A percentile compares a stretch with the other conserved stretches of the same genome.
Conservation (phyloP, 2,888 invertebrate genomes). For the Meteorus cinctellus region DNA sequence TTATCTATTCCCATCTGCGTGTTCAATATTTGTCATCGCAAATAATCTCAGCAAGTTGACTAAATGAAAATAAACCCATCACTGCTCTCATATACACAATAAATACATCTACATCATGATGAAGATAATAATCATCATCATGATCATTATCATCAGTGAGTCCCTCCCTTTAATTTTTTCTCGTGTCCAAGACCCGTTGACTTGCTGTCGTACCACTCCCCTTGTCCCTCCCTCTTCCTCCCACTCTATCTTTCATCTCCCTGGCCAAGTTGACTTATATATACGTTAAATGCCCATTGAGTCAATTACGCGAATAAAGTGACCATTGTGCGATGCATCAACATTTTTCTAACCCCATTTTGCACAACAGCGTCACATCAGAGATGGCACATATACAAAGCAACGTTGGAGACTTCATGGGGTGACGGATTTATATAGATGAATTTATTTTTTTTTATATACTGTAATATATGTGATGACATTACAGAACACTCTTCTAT, state of each 20-base stretch:
- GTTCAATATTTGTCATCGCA: background rate
- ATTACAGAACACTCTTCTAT: slow-evolving; percentile 13
- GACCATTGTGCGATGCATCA: slow-evolving; percentile 67
- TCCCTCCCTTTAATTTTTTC: slow-evolving; percentile 15
- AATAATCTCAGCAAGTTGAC: background rate
- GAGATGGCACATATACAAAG: slow-evolving; percentile 38
- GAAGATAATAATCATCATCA: slow-evolving; percentile 26
- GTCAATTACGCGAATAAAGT: slow-evolving; percentile 71
- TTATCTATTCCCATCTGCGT: background rate
- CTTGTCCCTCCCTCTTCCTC: slow-evolving; percentile 28
- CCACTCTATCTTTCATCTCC: slow-evolving; percentile 39
- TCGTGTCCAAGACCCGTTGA: slow-evolving; percentile 30
- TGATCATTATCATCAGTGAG: slow-evolving; percentile 29
- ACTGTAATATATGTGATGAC: slow-evolving; percentile 17
- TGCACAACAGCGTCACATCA: slow-evolving; percentile 43
- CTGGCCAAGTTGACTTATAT: slow-evolving; percentile 38
- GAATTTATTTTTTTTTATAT: background rate
- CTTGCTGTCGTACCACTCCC: slow-evolving; percentile 29
- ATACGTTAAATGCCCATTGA: slow-evolving; percentile 68
- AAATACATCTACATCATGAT: slow-evolving; percentile 12
- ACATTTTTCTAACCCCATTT: slow-evolving; percentile 69
- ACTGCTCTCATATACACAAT: background rate
- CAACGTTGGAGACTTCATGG: slow-evolving; percentile 21
- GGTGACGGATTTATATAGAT: slow-evolving; percentile 34
- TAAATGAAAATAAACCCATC: background rate